Evolutionary conservation across 2,888 invertebrate species (phyloP).

Genomic region (Ormyrus nitidulus): DNA sequence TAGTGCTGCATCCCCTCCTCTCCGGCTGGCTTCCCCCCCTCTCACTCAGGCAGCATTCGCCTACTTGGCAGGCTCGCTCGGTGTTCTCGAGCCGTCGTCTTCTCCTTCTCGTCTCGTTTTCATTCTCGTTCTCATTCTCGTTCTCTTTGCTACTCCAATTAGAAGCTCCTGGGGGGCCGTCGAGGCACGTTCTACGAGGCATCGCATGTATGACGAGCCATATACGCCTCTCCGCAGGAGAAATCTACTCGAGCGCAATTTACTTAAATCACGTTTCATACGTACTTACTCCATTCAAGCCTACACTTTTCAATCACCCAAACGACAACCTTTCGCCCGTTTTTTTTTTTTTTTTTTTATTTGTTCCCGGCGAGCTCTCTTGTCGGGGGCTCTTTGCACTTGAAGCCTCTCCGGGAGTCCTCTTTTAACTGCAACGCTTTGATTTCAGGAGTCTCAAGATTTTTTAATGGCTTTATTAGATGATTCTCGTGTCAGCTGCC

Average conservation of each 20-base stretch:
- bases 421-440: too few relatives aligned
- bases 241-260: slow-evolving; percentile 54
- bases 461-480: too few relatives aligned
- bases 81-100: slow-evolving; percentile 31
- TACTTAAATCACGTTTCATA: slow-evolving; percentile 58
- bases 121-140: slow-evolving; percentile 25
- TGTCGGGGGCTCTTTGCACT: background rate
- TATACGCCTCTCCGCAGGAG: background rate
- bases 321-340: background rate
- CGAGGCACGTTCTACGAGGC: slow-evolving; percentile 64
- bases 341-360: background rate
- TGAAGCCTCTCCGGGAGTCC: too few relatives aligned
- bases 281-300: slow-evolving; percentile 49
- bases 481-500: too few relatives aligned
- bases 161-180: slow-evolving; percentile 67
- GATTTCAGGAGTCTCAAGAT: too few relatives aligned
- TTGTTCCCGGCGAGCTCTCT: background rate
- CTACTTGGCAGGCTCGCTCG: slow-evolving; percentile 36
- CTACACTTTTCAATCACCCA: slow-evolving; percentile 48
- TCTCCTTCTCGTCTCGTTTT: slow-evolving; percentile 31
- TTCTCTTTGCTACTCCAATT: slow-evolving; percentile 71
- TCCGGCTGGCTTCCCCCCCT: slow-evolving; percentile 9
- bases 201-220: slow-evolving; percentile 28
- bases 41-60: slow-evolving; percentile 20
- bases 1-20: slow-evolving; percentile 58